These are phyloP conservation scores for Thinocorus orbignyianus DNA, from an alignment of 2,113 vertebrate genomes.

Conservation along the genomic window DNA sequence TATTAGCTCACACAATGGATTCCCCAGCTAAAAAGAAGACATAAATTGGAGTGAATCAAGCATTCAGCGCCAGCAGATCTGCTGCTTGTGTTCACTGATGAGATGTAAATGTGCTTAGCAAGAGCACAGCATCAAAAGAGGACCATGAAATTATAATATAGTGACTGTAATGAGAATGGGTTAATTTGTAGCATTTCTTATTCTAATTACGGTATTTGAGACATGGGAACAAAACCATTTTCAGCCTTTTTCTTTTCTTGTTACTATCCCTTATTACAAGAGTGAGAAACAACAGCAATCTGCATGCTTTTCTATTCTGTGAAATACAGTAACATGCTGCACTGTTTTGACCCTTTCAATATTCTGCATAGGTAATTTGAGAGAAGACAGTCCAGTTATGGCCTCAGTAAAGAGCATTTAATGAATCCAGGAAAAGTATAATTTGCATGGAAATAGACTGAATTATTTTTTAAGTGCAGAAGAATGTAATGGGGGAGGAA, in stretches of 20 bases:
- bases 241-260: slow-evolving; percentile 45
- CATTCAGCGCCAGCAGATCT: slow-evolving; percentile 12
- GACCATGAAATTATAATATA: slow-evolving; percentile 52
- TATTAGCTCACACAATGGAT: slow-evolving; percentile 53
- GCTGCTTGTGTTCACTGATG: slow-evolving; percentile 33
- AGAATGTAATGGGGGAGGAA: background rate
- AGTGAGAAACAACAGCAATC: slow-evolving; percentile 51
- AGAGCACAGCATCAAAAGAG: slow-evolving; percentile 38
- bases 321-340: slow-evolving; percentile 43
- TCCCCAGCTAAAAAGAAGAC: slow-evolving; percentile 27
- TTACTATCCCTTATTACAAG: slow-evolving; percentile 39
- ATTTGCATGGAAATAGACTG: slow-evolving; percentile 73
- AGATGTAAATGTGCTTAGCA: slow-evolving; percentile 58
- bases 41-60: slow-evolving; percentile 51
- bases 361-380: slow-evolving; percentile 58
- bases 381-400: slow-evolving; percentile 32
- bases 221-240: slow-evolving; percentile 37
- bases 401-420: slow-evolving; percentile 67
- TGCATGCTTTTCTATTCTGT: slow-evolving; percentile 41
- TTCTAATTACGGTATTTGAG: slow-evolving; percentile 62
- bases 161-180: slow-evolving; percentile 53
- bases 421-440: slow-evolving; percentile 65
- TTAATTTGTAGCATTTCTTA: slow-evolving; percentile 67
- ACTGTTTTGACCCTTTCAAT: slow-evolving; percentile 67
- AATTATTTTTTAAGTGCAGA: slow-evolving; percentile 36